These are phyloP conservation scores for Paraplagusia blochii DNA, from an alignment of 2,113 vertebrate genomes.

Conservation along the genomic window DNA sequence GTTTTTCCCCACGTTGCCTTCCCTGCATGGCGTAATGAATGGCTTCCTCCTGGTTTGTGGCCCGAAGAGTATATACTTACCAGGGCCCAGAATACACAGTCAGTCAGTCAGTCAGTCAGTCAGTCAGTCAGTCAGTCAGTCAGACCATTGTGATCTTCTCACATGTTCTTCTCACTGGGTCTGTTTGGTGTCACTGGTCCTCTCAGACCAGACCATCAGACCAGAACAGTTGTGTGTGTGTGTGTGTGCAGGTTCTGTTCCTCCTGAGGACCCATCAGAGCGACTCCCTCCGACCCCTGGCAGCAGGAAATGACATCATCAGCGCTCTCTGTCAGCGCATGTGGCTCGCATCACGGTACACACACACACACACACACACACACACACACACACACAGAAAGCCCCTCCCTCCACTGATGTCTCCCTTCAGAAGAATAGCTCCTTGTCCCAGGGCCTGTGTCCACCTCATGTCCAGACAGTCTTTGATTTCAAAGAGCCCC, in stretches of 20 bases:
- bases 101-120: constrained; percentile 39
- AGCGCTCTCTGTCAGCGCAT: constrained; percentile 76
- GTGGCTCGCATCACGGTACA: constrained; percentile 89
- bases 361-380: constrained; percentile 41
- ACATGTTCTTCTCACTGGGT: too few relatives aligned
- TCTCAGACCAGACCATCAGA: too few relatives aligned
- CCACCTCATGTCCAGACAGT: constrained; percentile 56
- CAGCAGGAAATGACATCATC: constrained; percentile 75
- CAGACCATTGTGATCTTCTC: too few relatives aligned
- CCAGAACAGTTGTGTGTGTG: constrained; percentile 13
- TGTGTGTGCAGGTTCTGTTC: constrained; percentile 82
- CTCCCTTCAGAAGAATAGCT: constrained; percentile 58
- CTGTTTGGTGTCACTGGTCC: too few relatives aligned
- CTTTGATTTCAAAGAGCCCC: constrained; percentile 71
- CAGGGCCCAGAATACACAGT: constrained; percentile 68
- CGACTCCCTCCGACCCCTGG: constrained; percentile 78
- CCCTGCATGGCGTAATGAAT: constrained; percentile 74
- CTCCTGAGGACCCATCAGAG: constrained; percentile 86
- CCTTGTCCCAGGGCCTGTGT: constrained; percentile 54
- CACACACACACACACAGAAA: constrained; percentile 50
- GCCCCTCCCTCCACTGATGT: constrained; percentile 32
- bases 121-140: constrained; percentile 48
- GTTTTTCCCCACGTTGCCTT: constrained; percentile 74
- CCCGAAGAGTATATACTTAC: constrained; percentile 79
- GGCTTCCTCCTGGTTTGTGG: constrained; percentile 78